Base-by-base conservation (phyloP, 2,113 vertebrate genomes). In the Chlorodrepanis virens region DNA sequence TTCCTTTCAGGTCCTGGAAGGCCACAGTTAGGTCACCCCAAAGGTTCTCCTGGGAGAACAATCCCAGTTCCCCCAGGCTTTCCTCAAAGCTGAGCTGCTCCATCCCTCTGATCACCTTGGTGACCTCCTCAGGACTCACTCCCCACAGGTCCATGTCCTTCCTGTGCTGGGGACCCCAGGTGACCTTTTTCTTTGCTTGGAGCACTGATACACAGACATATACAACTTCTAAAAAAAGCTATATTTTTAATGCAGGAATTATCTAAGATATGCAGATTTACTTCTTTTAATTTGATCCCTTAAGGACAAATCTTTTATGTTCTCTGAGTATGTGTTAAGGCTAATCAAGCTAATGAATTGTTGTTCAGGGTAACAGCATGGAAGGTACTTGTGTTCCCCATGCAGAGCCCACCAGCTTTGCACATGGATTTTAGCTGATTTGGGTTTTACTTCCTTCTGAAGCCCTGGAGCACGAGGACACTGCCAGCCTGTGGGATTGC, bases 291-390 rank as follows among this genome's bases (percentile, higher is more conserved):
- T 88, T 88, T 85, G 5, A 14, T 90, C 42, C 71, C 52, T 42
- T 94, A 21, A 44, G 29, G 68, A 25, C 52, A 54, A n/a, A 37
- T 82, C 4, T 75, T 90, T 50, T 47, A 8, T 52, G 8, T 76
- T 88, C 20, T 63, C 53, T 24, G 19, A 81, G 60, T 45, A 16
- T n/a, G 35, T 52, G 24, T 95, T 70, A 31, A 40, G 63, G 24
- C 61, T 92, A 71, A 82, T 82, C 44, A 63, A 83, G 64, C 64
- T 71, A 87, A 74, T 61, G 39, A 83, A 74, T 42, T 65, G n/a
- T 54, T 74, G 22, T 21, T 75, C 10, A 5, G 7, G 25, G 24
- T 84, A 60, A 33, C 3, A 2, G 12, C 50, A 9, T 27, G 28
- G 28, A 60, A 39, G 8, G 45, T n/a, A 8, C 59, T 82, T 63